Evolutionary conservation across 2,113 vertebrate genomes (phyloP).

Genomic region (Myotis brandtii): DNA sequence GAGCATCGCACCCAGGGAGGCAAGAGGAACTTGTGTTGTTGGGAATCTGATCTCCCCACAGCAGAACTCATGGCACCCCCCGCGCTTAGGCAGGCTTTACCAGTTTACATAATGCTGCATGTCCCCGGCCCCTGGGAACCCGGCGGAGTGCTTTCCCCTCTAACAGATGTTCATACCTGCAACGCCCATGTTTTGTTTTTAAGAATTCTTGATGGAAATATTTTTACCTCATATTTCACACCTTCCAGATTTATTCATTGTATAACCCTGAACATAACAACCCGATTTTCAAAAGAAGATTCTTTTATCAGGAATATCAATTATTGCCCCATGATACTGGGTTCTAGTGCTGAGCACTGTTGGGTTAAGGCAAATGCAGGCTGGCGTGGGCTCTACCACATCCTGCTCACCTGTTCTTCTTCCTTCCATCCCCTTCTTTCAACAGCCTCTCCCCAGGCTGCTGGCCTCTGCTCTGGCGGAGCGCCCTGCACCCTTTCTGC

Average conservation of each 20-base stretch:
- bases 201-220: slow-evolving; percentile 34
- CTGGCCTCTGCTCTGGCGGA: background rate
- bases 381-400: background rate
- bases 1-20: background rate
- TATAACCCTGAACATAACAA: background rate
- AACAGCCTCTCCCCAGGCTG: background rate
- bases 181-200: slow-evolving; percentile 1
- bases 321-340: background rate
- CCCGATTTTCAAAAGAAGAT: background rate
- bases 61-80: background rate
- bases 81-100: background rate
- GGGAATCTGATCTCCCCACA: background rate
- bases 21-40: background rate
- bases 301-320: background rate
- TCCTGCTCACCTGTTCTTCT: background rate
- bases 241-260: background rate
- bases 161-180: slow-evolving; percentile 57
- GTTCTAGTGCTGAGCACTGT: too few species aligned
- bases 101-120: background rate
- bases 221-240: background rate
- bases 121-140: slow-evolving; percentile 4
- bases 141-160: background rate
- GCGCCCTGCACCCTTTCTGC: background rate
- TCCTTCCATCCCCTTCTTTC: background rate
- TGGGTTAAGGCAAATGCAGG: background rate